Percentiles rank a stretch among this genome's conserved stretches.
Evolutionary conservation across 2,888 invertebrate genomes (phyloP).

Genomic region (Psococerastis gibbosa): DNA sequence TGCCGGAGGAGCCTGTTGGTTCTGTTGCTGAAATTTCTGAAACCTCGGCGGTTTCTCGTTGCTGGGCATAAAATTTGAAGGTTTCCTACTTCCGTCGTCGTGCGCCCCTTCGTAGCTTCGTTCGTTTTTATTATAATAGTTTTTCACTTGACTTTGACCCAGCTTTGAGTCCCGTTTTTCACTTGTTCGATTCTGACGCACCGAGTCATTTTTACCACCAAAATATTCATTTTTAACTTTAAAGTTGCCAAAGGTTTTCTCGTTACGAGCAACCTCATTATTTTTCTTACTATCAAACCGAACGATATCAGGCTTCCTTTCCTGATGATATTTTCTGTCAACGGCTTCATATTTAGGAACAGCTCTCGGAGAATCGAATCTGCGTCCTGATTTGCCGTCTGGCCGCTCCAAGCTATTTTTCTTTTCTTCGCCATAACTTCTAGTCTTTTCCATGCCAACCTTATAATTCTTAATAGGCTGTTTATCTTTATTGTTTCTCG

Average conservation of each 20-base stretch:
- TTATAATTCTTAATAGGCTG: too few species aligned
- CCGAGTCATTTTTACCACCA: neutral
- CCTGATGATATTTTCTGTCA: neutral
- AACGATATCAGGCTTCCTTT: neutral
- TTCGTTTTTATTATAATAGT: too few species aligned
- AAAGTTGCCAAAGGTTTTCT: conserved; percentile 8
- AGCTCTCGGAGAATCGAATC: neutral
- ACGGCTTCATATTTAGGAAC: neutral
- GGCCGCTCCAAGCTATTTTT: neutral
- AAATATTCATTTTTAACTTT: conserved; percentile 4
- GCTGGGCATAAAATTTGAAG: conserved; percentile 1
- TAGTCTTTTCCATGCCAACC: too few species aligned
- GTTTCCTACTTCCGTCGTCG: neutral
- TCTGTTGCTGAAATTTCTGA: conserved; percentile 13
- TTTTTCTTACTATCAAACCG: conserved; percentile 3
- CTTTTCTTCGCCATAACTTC: too few species aligned
- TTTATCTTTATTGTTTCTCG: too few species aligned
- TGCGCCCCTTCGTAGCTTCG: too few species aligned
- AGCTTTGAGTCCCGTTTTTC: conserved; percentile 1
- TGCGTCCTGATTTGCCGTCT: neutral
- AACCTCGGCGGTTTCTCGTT: conserved; percentile 16
- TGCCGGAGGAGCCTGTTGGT: neutral
- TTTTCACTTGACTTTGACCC: conserved; percentile 4
- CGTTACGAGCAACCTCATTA: neutral
- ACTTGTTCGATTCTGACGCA: neutral